A percentile compares a stretch with the other conserved stretches of the same genome.
Evolutionary conservation across 1,140 invertebrate genomes (phyloP).

Genomic region (Oedothorax gibbosus): DNA sequence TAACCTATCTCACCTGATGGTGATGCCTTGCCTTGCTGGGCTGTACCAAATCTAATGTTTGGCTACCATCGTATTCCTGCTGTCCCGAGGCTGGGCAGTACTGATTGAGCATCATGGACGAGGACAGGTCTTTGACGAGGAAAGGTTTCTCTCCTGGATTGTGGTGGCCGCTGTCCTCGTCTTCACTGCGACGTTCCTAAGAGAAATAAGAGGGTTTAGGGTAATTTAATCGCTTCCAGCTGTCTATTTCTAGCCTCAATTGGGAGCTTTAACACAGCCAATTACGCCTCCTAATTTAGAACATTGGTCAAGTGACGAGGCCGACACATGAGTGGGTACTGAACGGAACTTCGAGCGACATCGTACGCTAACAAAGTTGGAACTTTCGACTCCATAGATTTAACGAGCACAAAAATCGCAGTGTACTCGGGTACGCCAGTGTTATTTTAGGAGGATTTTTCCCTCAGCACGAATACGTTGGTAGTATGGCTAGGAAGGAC

Average conservation of each 20-base stretch:
- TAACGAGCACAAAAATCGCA: too few relatives aligned
- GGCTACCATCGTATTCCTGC: slow-evolving; percentile 47
- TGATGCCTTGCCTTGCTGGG: slow-evolving; percentile 51
- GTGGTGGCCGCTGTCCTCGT: slow-evolving; percentile 20
- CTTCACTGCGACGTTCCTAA: slow-evolving; percentile 44
- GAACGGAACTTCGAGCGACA: too few relatives aligned
- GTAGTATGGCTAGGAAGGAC: too few relatives aligned
- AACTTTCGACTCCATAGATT: too few relatives aligned
- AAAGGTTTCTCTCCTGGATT: slow-evolving; percentile 44
- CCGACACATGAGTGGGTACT: too few relatives aligned
- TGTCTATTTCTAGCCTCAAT: not conserved
- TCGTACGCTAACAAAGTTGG: too few relatives aligned
- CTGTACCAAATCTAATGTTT: slow-evolving; percentile 46
- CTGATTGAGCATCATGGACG: slow-evolving; percentile 57
- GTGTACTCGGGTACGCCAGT: too few relatives aligned
- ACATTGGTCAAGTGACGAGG: too few relatives aligned
- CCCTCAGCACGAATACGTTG: too few relatives aligned
- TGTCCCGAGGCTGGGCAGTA: slow-evolving; percentile 21
- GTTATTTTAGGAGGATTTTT: too few relatives aligned
- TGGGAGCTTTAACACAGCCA: too few relatives aligned
- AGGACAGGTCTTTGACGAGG: slow-evolving; percentile 50
- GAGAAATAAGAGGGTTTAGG: not conserved
- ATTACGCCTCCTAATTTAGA: too few relatives aligned
- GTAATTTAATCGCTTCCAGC: not conserved
- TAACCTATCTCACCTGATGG: not conserved